Conservation (phyloP, 2,888 invertebrate genomes). For the Laspeyria flexula region DNA sequence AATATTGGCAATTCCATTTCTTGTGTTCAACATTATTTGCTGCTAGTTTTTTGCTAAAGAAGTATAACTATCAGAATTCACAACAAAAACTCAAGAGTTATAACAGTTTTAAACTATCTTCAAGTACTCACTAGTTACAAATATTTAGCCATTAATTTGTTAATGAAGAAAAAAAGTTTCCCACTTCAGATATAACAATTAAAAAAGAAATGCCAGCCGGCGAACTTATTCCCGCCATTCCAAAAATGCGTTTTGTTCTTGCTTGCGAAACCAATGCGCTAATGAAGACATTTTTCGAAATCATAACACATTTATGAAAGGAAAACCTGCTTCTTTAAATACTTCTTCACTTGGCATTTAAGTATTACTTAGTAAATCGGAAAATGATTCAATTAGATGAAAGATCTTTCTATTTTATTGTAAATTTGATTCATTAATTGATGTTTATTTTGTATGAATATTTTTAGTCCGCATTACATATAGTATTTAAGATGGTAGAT, state of each 20-base stretch:
- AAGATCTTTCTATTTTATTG: too few relatives aligned
- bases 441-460: slow-evolving; percentile 14
- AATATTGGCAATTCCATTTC: slow-evolving; percentile 40
- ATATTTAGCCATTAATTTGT: background rate
- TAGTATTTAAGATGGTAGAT: too few relatives aligned
- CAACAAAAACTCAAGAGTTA: background rate
- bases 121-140: background rate
- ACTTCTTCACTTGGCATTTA: slow-evolving; percentile 26
- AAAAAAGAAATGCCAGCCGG: slow-evolving; percentile 31
- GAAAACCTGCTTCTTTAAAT: slow-evolving; percentile 48
- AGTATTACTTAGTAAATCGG: slow-evolving; percentile 5
- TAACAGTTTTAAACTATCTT: background rate
- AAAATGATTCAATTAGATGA: slow-evolving; percentile 1
- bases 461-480: slow-evolving; percentile 11
- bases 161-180: slow-evolving; percentile 5
- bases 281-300: slow-evolving; percentile 66
- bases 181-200: slow-evolving; percentile 20
- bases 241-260: slow-evolving; percentile 51
- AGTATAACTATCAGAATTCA: slow-evolving; percentile 15
- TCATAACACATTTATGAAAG: slow-evolving; percentile 57
- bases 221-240: slow-evolving; percentile 50
- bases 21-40: slow-evolving; percentile 29
- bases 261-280: slow-evolving; percentile 51
- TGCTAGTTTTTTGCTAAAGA: slow-evolving; percentile 25
- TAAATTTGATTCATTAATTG: slow-evolving; percentile 6